Evolutionary conservation across 2,113 vertebrate genomes (phyloP), one percentile per base, ranked within the genome.

Genomic region (Scolopax mira): DNA sequence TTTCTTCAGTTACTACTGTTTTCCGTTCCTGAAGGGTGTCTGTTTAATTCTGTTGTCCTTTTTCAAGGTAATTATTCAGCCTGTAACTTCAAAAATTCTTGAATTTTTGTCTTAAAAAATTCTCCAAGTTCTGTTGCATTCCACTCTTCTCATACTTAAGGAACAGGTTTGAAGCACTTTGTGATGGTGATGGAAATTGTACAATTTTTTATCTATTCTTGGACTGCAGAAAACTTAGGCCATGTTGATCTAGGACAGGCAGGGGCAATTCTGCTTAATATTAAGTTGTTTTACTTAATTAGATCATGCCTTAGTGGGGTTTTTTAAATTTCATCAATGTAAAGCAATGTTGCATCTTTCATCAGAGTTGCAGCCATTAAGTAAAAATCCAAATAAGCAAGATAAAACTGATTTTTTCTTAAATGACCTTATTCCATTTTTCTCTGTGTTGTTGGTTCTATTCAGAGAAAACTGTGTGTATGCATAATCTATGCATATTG

Each of bases 11-110:
- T 67, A 41, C 64, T 81, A 46, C 48, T 58, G n/a, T 74, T 88
- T 83, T 86, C 72, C 95, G 51, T 46, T 93, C 23, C 51, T 89
- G 75, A 92, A 90, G 33, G 18, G 15, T 86, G 64, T 83, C 64
- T 83, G 13, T 84, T 79, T 64, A 88, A 83, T 92, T 92, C 39
- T 95, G 46, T 67, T 84, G 23, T 88, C 64, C n/a, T 80, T 74
- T 92, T 91, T 58, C 23, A 66, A 49, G 19, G 42, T n/a, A 69
- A 22, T 88, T 84, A 67, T 60, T 92, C 60, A 71, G 46, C 27
- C 75, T 73, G 12, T 86, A 84, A 54, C 23, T 90, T 75, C 30
- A 92, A 51, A 28, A 78, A 73, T 35, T 83, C 35, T 93, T 89
- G 49, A 35, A 52, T 65, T 93, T 95, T 91, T 85, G 46, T 90